phyloP scores from a whole-genome alignment of 2,113 vertebrate species.

The Axis porcinus region DNA sequence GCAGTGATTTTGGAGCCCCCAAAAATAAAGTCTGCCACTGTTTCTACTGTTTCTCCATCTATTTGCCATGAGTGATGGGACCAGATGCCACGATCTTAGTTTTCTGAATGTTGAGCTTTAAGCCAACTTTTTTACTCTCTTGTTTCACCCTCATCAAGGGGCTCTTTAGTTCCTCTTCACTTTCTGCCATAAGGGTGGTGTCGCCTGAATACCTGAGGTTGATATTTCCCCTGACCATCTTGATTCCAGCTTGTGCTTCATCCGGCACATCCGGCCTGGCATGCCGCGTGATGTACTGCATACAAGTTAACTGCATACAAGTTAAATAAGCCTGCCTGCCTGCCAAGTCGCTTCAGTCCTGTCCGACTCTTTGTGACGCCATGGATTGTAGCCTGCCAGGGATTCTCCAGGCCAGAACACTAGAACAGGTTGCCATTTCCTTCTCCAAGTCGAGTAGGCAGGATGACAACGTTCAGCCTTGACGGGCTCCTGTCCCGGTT shows the following conservation, averaged over 20 bases:
- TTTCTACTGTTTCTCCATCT: background rate
- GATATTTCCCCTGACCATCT: background rate
- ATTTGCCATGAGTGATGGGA: background rate
- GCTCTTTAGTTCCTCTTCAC: background rate
- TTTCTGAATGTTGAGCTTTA: background rate
- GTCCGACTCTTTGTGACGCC: background rate
- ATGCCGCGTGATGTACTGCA: accelerated
- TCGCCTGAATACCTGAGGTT: accelerated
- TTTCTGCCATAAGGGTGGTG: background rate
- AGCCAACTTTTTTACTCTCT: background rate
- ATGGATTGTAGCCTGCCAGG: background rate
- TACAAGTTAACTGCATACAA: background rate
- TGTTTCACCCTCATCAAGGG: background rate
- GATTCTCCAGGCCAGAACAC: background rate
- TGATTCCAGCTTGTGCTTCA: background rate
- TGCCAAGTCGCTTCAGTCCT: background rate
- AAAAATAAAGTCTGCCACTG: background rate
- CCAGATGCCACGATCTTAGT: accelerated
- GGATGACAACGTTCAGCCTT: background rate
- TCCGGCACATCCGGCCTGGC: accelerated
- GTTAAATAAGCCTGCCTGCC: background rate
- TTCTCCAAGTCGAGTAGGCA: background rate
- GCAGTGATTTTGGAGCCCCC: background rate
- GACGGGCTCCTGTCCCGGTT: background rate
- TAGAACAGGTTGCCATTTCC: background rate